Base-by-base conservation (phyloP, 2,113 vertebrate genomes). In the Chionomys nivalis region DNA sequence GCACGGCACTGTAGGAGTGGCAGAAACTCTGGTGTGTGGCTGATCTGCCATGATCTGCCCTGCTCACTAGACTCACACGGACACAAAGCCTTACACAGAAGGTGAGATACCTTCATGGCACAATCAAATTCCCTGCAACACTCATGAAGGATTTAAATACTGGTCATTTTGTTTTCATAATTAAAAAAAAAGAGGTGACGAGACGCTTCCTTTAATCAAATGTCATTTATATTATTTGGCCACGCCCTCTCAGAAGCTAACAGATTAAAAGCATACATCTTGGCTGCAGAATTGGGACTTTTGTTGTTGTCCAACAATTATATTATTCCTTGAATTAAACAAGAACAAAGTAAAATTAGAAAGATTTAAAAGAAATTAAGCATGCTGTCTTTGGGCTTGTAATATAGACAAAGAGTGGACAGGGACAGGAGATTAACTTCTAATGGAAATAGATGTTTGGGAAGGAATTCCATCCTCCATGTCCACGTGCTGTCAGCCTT, bases 191-290 rank as follows among this genome's bases (percentile, higher is more conserved):
- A 52, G 31, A 39, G 1, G 31, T 47, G 88, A 87, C 49, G 42
- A 90, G 91, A 92, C 2, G n/a, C 11, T 12, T 94, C 44, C 81
- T 97, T 92, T 95, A 58, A 94, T 79, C 63, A 91, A 81, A 94
- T 94, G 49, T 52, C 78, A 87, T 93, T 95, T 93, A 65, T 33
- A 70, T 90, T 66, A 49, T 19, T 44, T 1, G 11, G 66, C 58
- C 61, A 90, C 21, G 63, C 89, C 63, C 52, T 77, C 17, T 96
- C 31, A 96, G 68, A 88, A 39, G 72, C 79, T 93, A 90, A 87
- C 77, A 95, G 95, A 49, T 86, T 39, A 39, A 31, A 91, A 81
- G 39, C 31, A 5, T n/a, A 16, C 55, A 70, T 89, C 47, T 85
- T 96, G 49, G 36, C 55, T 87, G 55, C 42, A 26, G 79, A 16